Evolutionary conservation across 2,888 invertebrate species (phyloP).

Genomic region (Megaustenia siamemsis): DNA sequence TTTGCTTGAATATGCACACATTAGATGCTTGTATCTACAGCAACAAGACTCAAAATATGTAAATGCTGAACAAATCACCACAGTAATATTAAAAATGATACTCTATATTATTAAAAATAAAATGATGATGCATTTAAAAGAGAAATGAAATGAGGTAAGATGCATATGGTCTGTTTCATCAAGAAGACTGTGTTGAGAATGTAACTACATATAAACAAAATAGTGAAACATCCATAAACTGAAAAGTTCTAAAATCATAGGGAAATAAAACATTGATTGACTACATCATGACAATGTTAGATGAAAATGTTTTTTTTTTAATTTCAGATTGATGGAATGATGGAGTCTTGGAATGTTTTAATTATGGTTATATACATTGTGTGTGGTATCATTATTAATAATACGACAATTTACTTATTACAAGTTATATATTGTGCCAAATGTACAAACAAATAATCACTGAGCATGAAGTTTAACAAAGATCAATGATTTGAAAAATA

Average conservation of each 20-base stretch:
- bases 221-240: not conserved
- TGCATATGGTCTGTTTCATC: too few species aligned
- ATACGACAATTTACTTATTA: slow-evolving; percentile 21
- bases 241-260: not conserved
- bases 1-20: not conserved
- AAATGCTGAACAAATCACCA: not conserved
- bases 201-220: not conserved
- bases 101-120: not conserved
- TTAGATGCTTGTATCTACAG: not conserved
- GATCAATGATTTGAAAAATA: not conserved
- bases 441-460: slow-evolving; percentile 10
- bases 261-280: not conserved
- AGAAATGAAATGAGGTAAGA: not conserved
- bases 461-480: not conserved
- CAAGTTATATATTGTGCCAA: slow-evolving; percentile 24
- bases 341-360: slow-evolving; percentile 27
- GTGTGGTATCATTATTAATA: not conserved
- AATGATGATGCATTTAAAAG: not conserved
- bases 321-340: not conserved
- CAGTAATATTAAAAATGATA: not conserved
- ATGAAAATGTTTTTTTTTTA: not conserved
- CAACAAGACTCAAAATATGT: not conserved
- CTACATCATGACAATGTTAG: not conserved
- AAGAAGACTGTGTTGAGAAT: too few species aligned
- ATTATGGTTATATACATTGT: not conserved